phyloP scores from a whole-genome alignment of 2,797 vertebrate genomes.

The Phalanger gymnotis region DNA sequence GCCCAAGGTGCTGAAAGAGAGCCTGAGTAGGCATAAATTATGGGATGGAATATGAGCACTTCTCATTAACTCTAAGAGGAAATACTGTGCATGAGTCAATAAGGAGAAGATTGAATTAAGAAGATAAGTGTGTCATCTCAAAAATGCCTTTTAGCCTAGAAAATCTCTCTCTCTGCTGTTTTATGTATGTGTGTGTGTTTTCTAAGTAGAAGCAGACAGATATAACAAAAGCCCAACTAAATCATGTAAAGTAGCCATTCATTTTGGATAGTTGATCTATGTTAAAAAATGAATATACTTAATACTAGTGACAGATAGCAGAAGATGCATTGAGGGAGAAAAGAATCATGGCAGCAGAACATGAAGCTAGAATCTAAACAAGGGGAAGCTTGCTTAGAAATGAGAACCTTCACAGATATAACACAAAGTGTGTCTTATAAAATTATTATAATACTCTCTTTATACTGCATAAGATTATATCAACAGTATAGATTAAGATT shows the following conservation, averaged over 20 bases:
- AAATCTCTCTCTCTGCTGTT: background rate
- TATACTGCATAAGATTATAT: slow-evolving; percentile 82
- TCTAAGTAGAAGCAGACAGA: slow-evolving; percentile 74
- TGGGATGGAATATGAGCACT: slow-evolving; percentile 54
- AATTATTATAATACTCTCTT: slow-evolving; percentile 84
- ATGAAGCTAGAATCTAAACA: slow-evolving; percentile 79
- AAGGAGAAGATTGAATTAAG: slow-evolving; percentile 72
- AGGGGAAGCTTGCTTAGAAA: slow-evolving; percentile 76
- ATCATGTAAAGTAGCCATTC: slow-evolving; percentile 87
- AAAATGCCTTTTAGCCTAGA: slow-evolving; percentile 48
- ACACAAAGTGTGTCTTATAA: slow-evolving; percentile 85
- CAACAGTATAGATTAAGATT: slow-evolving; percentile 83
- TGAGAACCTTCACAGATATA: slow-evolving; percentile 83
- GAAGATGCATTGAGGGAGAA: slow-evolving; percentile 66
- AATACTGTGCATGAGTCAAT: slow-evolving; percentile 56
- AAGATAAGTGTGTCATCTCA: slow-evolving; percentile 69
- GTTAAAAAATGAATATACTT: slow-evolving; percentile 75
- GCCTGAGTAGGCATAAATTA: slow-evolving; percentile 58
- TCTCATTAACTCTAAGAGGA: slow-evolving; percentile 63
- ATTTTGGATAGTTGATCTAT: slow-evolving; percentile 85
- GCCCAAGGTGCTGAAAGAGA: slow-evolving; percentile 68
- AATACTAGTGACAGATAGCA: slow-evolving; percentile 82
- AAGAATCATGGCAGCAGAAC: slow-evolving; percentile 70
- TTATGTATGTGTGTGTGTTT: background rate
- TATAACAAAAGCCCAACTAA: slow-evolving; percentile 89